Percentiles rank a stretch among this genome's conserved stretches.
Evolutionary conservation across 2,888 invertebrate genomes (phyloP).

Genomic region (Drosophila buzzatii): DNA sequence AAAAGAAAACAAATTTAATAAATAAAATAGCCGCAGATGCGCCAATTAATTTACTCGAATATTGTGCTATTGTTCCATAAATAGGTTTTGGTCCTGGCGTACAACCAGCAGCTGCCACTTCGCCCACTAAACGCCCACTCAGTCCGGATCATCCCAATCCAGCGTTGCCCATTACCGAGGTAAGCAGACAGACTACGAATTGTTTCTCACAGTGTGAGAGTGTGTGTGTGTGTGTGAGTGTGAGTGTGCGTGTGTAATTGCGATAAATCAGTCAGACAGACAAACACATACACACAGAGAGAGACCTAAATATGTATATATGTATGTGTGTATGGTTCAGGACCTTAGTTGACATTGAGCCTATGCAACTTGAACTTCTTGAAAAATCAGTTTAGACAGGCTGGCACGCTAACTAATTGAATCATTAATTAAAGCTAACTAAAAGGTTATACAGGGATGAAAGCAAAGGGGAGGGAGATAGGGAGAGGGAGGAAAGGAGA

Average conservation of each 20-base stretch:
- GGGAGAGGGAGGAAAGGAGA: no score
- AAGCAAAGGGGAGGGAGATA: background rate
- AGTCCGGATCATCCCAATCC: constrained; percentile 89
- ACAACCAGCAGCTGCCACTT: constrained; percentile 85
- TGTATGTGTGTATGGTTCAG: background rate
- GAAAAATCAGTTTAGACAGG: constrained; percentile 54
- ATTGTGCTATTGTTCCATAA: constrained; percentile 10
- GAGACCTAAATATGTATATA: background rate
- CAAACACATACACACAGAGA: constrained; percentile 7
- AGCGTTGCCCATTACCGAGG: constrained; percentile 89
- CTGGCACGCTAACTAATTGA: constrained; percentile 21
- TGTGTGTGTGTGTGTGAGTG: constrained; percentile 8
- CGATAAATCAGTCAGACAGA: constrained; percentile 27
- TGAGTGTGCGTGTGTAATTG: constrained; percentile 15
- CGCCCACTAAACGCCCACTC: constrained; percentile 87
- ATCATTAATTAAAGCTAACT: constrained; percentile 38
- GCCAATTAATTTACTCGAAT: constrained; percentile 5
- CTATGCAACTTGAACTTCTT: constrained; percentile 20
- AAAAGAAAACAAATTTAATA: background rate
- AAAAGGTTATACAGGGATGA: constrained; percentile 5
- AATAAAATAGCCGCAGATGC: constrained; percentile 13
- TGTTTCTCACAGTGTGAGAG: background rate
- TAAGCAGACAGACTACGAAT: constrained; percentile 72
- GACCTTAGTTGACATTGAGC: constrained; percentile 29
- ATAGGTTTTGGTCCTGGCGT: constrained; percentile 87